phyloP scores from a whole-genome alignment of 2,888 invertebrate species.

The Cephus pulcher region DNA sequence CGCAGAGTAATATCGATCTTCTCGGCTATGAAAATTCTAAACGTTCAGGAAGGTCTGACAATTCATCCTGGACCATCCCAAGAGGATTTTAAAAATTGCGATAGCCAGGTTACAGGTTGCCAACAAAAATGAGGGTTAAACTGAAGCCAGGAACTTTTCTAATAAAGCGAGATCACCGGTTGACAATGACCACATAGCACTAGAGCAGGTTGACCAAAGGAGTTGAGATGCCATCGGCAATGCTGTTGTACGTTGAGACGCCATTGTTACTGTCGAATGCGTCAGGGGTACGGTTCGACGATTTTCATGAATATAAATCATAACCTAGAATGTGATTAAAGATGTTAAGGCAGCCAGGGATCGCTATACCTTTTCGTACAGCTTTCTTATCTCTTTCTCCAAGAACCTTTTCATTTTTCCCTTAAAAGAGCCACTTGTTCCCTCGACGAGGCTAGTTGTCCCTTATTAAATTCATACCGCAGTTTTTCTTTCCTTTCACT shows the following conservation, averaged over 20 bases:
- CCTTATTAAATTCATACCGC: not conserved
- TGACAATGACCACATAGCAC: not conserved
- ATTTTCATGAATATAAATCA: not conserved
- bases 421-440: not conserved
- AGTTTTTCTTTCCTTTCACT: not conserved
- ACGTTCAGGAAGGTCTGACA: not conserved
- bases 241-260: not conserved
- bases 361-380: not conserved
- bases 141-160: not conserved
- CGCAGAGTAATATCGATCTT: not conserved
- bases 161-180: not conserved
- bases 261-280: not conserved
- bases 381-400: not conserved
- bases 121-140: not conserved
- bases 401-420: not conserved
- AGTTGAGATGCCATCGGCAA: not conserved
- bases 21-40: not conserved
- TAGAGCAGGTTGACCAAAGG: not conserved
- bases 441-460: not conserved
- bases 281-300: not conserved
- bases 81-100: not conserved
- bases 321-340: not conserved
- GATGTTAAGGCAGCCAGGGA: not conserved
- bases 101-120: not conserved
- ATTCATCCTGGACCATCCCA: not conserved